Base-by-base conservation (phyloP, 2,113 vertebrate species). In the Microtus oregoni region DNA sequence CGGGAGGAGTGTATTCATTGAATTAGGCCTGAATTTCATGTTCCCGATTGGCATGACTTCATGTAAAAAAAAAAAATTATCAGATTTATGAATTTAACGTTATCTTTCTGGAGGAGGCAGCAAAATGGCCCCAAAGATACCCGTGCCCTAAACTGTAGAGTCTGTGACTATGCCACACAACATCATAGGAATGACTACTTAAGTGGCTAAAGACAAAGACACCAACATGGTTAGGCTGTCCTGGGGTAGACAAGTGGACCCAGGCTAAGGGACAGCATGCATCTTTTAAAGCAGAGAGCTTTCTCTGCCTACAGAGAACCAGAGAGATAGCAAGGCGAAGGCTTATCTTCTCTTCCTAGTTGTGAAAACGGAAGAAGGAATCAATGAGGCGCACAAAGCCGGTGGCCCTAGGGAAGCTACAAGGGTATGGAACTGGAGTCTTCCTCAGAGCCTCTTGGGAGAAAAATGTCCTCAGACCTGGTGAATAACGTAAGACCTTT, bases 1-100 rank as follows among this genome's bases (percentile, higher is more conserved):
- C 2, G 35, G 61, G 86, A 94, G 77, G 72, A 67, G 0, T 82
- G 86, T 28, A 86, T 78, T 14, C 52, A 92, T 38, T 26, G 24
- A 97, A 88, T 72, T 83, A 89, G 78, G 88, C 92, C 92, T 94
- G 95, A 97, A 76, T 90, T 88, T 92, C 65, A 72, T 28, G 14
- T 67, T 77, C 44, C 92, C 35, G 20, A 6, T 47, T 86, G 90
- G 73, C 67, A 91, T 0, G 55, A 63, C 41, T 78, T 85, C 83
- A 41, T 72, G 32, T 67, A 82, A 17, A 83, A 90, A 90, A 90
- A 90, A 95, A 73, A 90, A 90, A 95, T 78, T 63, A 50, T n/a
- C 12, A 28, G 14, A 88, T 61, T 86, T 86, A 58, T 70, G 26
- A 91, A 70, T 88, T 93, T 96, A 70, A 41, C 30, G 32, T 77